Conservation (phyloP, 2,113 vertebrate genomes). For the Tachysurus fulvidraco region DNA sequence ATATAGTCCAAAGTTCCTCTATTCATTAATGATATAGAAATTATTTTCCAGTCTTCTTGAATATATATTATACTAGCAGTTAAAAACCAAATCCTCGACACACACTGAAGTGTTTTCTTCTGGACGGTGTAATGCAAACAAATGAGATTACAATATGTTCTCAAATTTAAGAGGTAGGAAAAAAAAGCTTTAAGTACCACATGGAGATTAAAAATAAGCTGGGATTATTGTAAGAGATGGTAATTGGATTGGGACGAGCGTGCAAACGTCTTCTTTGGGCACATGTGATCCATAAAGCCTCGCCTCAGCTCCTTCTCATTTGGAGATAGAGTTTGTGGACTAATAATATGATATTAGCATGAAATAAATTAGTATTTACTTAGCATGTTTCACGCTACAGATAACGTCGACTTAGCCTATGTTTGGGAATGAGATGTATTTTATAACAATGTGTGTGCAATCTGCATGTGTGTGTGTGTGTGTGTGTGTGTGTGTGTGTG, state of each 20-base stretch:
- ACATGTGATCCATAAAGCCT: constrained; percentile 51
- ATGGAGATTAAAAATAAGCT: constrained; percentile 56
- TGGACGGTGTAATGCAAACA: constrained; percentile 58
- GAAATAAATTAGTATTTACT: not conserved
- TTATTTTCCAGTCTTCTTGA: not conserved
- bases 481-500: not conserved
- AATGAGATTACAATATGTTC: constrained; percentile 42
- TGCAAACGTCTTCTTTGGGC: constrained; percentile 45
- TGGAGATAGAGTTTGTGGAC: constrained; percentile 40
- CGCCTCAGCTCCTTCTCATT: not conserved
- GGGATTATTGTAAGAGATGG: constrained; percentile 51
- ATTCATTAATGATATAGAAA: not conserved
- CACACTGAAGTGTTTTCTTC: constrained; percentile 65
- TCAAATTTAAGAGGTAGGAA: constrained; percentile 25
- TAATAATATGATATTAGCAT: not conserved
- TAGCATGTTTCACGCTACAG: not conserved
- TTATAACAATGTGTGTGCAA: not conserved
- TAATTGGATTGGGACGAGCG: constrained; percentile 56
- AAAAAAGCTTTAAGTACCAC: constrained; percentile 46
- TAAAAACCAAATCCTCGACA: constrained; percentile 68
- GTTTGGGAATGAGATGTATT: not conserved
- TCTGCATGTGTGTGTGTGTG: not conserved
- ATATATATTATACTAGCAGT: not conserved
- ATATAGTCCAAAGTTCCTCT: not conserved
- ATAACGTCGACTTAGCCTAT: not conserved